Conservation (phyloP, 2,888 invertebrate genomes). For the Mesoligia furuncula region DNA sequence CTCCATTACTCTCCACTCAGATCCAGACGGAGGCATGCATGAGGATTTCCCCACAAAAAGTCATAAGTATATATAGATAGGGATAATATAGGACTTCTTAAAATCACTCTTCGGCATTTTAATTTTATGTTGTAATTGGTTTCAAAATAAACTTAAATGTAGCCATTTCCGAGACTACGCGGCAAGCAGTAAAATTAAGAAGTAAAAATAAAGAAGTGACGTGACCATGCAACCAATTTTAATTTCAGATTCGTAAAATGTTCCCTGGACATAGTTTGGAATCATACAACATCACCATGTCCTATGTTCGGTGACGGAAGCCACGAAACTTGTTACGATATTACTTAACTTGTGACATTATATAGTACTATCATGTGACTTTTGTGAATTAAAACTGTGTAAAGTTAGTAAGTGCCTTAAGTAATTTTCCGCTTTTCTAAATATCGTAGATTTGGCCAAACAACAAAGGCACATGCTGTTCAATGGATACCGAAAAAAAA, state of each 20-base stretch:
- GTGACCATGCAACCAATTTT: constrained; percentile 66
- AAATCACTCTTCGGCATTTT: neutral
- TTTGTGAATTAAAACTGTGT: constrained; percentile 73
- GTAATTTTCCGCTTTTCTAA: constrained; percentile 69
- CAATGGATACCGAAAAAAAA: constrained; percentile 85
- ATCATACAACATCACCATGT: constrained; percentile 72
- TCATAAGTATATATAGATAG: neutral
- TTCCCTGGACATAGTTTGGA: constrained; percentile 72
- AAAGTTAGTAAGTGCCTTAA: constrained; percentile 62
- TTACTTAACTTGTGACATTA: constrained; percentile 77
- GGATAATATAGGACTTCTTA: neutral
- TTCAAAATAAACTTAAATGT: constrained; percentile 10
- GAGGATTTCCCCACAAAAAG: neutral
- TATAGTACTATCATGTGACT: constrained; percentile 83
- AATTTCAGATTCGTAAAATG: constrained; percentile 81
- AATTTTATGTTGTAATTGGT: neutral
- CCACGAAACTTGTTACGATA: constrained; percentile 76
- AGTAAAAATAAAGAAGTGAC: constrained; percentile 51
- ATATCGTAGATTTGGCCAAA: constrained; percentile 68
- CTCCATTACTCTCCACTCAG: neutral
- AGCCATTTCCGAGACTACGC: constrained; percentile 53
- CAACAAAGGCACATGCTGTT: constrained; percentile 78
- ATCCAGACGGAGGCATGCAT: neutral
- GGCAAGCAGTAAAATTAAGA: neutral
- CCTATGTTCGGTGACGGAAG: constrained; percentile 80